phyloP scores from a whole-genome alignment of 2,113 vertebrate species.

The Pluvianellus socialis region DNA sequence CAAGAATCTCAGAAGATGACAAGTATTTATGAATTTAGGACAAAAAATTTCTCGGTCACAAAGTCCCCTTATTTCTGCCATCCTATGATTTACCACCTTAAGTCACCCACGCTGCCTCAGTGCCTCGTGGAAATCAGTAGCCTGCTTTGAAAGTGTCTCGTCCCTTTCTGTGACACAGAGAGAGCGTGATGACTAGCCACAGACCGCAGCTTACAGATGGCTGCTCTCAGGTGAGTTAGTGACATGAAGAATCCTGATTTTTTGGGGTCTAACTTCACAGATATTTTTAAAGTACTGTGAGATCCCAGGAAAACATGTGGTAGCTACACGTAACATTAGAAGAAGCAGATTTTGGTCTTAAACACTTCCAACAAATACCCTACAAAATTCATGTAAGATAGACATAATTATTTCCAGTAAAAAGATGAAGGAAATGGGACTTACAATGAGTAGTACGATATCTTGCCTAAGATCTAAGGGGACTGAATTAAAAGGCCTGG shows the following conservation, averaged over 20 bases:
- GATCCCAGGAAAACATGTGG: neutral
- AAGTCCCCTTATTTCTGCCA: neutral
- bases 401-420: neutral
- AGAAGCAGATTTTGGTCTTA: neutral
- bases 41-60: neutral
- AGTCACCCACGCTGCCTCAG: neutral
- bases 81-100: neutral
- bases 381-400: neutral
- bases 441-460: neutral
- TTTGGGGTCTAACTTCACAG: neutral
- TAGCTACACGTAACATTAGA: neutral
- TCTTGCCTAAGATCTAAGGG: neutral
- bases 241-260: neutral
- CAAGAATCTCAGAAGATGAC: neutral
- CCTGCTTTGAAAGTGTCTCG: neutral
- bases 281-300: neutral
- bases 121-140: neutral
- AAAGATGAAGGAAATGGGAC: neutral
- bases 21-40: neutral
- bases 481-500: neutral
- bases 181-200: neutral
- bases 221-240: neutral
- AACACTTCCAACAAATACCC: neutral
- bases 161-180: neutral
- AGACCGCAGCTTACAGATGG: neutral